Percentiles rank a stretch among this genome's conserved stretches.
phyloP scores from a whole-genome alignment of 2,113 vertebrate species.

The Hiodon tergisus region DNA sequence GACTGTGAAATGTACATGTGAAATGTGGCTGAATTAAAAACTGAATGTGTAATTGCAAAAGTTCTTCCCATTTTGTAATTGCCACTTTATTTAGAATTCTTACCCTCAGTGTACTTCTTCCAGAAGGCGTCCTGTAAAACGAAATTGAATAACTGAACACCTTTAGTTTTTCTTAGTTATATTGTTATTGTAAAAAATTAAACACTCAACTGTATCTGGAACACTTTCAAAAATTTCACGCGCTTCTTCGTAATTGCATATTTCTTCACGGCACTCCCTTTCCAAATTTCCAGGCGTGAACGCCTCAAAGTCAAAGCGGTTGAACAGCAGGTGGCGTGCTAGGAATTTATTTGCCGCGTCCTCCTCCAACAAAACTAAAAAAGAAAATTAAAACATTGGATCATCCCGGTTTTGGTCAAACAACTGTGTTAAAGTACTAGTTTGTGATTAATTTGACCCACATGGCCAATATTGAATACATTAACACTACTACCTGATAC shows the following conservation, averaged over 20 bases:
- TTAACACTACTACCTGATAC: too few species aligned
- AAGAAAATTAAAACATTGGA: constrained; percentile 2
- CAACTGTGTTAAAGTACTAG: not conserved
- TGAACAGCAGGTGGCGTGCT: constrained; percentile 78
- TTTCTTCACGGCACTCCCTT: constrained; percentile 86
- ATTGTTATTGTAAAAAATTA: not conserved
- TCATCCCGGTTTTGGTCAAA: not conserved
- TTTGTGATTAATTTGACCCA: not conserved
- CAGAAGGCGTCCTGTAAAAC: constrained; percentile 75
- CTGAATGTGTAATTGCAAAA: not conserved
- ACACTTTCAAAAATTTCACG: constrained; percentile 84
- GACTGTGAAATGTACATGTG: too few species aligned
- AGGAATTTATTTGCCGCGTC: constrained; percentile 78
- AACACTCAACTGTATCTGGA: constrained; percentile 70
- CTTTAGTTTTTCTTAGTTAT: not conserved
- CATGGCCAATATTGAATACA: not conserved
- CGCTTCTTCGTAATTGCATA: constrained; percentile 89
- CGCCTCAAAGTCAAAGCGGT: constrained; percentile 89
- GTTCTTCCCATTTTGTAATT: not conserved
- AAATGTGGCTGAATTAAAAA: too few species aligned
- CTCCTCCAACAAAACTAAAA: constrained; percentile 76
- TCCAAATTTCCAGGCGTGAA: constrained; percentile 81
- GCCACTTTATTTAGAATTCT: constrained; percentile 24
- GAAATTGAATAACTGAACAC: constrained; percentile 16
- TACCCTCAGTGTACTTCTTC: constrained; percentile 75